Evolutionary conservation across 2,888 invertebrate genomes (phyloP).

Genomic region (Selenia dentaria): DNA sequence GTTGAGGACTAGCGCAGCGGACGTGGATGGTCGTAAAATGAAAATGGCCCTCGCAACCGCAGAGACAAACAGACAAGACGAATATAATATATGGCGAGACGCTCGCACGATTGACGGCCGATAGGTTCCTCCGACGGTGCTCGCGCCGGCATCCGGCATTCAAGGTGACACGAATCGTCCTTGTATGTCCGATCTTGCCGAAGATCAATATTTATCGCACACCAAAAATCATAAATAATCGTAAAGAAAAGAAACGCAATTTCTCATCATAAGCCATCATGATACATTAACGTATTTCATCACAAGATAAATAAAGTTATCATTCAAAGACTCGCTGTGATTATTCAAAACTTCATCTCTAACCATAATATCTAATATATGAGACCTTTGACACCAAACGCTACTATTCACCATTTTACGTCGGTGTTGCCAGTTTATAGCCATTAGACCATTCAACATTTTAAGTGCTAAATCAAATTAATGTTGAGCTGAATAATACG

Average conservation of each 20-base stretch:
- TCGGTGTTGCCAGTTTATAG: slow-evolving; percentile 31
- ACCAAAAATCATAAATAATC: too few species aligned
- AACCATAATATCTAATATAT: slow-evolving; percentile 24
- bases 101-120: slow-evolving; percentile 78
- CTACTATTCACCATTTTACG: slow-evolving; percentile 44
- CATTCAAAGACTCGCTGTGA: slow-evolving; percentile 1
- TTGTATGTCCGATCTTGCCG: slow-evolving; percentile 67
- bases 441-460: slow-evolving; percentile 38
- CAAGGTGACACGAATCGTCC: slow-evolving; percentile 80
- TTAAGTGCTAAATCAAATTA: slow-evolving; percentile 51
- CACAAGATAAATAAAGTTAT: neutral
- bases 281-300: too few species aligned
- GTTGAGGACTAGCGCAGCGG: slow-evolving; percentile 67
- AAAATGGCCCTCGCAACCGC: slow-evolving; percentile 67
- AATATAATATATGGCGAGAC: slow-evolving; percentile 72
- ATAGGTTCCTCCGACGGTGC: slow-evolving; percentile 73
- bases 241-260: slow-evolving; percentile 2
- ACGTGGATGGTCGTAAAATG: slow-evolving; percentile 78
- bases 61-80: slow-evolving; percentile 72
- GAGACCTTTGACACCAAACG: slow-evolving; percentile 46
- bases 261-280: slow-evolving; percentile 6
- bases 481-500: slow-evolving; percentile 42
- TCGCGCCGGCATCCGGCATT: slow-evolving; percentile 75
- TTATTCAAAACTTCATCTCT: slow-evolving; percentile 13
- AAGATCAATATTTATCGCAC: neutral